phyloP scores from a whole-genome alignment of 2,797 vertebrate species.

The Telmatherina bonti region DNA sequence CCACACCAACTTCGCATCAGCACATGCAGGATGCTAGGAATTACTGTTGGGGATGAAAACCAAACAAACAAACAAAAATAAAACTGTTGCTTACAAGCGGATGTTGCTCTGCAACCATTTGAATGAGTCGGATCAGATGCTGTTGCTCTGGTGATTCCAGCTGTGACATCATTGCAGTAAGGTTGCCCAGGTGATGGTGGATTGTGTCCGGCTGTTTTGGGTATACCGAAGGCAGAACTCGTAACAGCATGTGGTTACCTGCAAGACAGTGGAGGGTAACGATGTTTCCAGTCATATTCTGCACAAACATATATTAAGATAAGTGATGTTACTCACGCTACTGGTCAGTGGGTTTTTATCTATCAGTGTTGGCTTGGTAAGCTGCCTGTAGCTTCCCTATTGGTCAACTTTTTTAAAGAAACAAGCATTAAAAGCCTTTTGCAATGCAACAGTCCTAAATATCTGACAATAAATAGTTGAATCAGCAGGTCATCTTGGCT shows the following conservation, averaged over 20 bases:
- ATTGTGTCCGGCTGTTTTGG: conserved; percentile 86
- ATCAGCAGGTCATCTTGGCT: not conserved
- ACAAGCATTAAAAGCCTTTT: not conserved
- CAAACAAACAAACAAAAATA: not conserved
- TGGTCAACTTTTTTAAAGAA: not conserved
- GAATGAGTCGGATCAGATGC: conserved; percentile 90
- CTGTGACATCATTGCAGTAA: conserved; percentile 85
- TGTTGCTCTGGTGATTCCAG: conserved; percentile 88
- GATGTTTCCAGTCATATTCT: not conserved
- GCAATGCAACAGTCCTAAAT: not conserved
- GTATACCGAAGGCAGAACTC: conserved; percentile 91
- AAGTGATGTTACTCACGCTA: not conserved
- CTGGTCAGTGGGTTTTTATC: not conserved
- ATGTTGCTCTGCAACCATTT: conserved; percentile 87
- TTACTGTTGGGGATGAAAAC: conserved; percentile 33
- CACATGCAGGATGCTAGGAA: conserved; percentile 45
- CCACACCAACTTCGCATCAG: conserved; percentile 42
- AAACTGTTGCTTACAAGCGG: conserved; percentile 82
- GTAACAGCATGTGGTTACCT: conserved; percentile 93
- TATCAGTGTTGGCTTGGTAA: not conserved
- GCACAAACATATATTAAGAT: not conserved
- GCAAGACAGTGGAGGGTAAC: conserved; percentile 15
- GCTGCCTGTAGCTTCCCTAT: not conserved
- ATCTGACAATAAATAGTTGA: not conserved
- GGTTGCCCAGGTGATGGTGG: conserved; percentile 81